Base-by-base conservation (phyloP, 1,140 invertebrate species). In the Hestina assimilis region DNA sequence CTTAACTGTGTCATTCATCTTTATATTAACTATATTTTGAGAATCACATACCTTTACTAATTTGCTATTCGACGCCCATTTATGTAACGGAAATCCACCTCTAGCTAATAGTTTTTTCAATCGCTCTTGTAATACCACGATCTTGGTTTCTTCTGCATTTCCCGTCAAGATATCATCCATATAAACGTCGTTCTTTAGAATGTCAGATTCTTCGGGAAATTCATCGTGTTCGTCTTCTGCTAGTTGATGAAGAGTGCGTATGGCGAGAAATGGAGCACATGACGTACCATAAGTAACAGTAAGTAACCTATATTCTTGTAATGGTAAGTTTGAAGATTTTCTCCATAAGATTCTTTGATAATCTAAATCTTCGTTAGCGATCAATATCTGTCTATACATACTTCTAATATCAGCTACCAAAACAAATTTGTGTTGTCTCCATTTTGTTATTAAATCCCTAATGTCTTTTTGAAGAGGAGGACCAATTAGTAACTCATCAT, bases 231-330 rank as follows among this genome's bases (percentile, higher is more conserved):
- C 72, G 35, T 79, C 73, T 1, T 59, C n/a, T 7, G 80, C 83
- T 0, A 89, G 35, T 48, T 85, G 64, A 5, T 72, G 42, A 2
- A 89, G 24, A 4, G 72, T 68, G 5, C 74, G 63, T 14, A 80
- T 74, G 0, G 83, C 82, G 6, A 87, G 42, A 59, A 61, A 89
- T 0, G 81, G 76, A 2, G 79, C 66, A 26, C 59, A 57, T 14
- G 65, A 48, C 9, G 68, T 71, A 24, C 41, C 29, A 48, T 20
- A 48, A 20, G 29, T 46, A 1, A 28, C 23, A 11, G 43, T 46
- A 46, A 24, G 29, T 8, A 28, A 7, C 3, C 46, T 8, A 9
- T 51, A 40, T 5, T 51, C 48, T 14, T 1, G 9, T 15, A 51
- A 26, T 24, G 31, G 20, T 2, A 38, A 31, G 1, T n/a, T 8